A percentile compares a stretch with the other conserved stretches of the same genome.
Conservation (phyloP, 2,113 vertebrate species). For the Cephalopterus ornatus region DNA sequence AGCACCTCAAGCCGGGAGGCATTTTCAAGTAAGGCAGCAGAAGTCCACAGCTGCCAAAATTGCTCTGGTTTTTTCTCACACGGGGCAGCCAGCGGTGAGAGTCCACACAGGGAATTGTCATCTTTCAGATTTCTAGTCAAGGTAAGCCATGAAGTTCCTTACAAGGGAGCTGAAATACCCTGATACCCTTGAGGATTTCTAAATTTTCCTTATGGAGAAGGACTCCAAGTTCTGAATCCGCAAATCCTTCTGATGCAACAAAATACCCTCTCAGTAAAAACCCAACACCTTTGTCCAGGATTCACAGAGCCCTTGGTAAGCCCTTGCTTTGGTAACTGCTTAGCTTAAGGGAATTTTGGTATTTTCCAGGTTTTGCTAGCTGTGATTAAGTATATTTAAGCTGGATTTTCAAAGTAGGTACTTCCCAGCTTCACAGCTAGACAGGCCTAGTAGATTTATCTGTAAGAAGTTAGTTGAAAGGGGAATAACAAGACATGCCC, state of each 20-base stretch:
- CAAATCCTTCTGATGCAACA: not conserved
- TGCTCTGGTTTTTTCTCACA: not conserved
- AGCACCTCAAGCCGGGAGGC: not conserved
- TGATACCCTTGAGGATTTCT: not conserved
- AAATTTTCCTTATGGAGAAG: not conserved
- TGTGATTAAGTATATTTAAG: not conserved
- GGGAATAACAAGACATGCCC: not conserved
- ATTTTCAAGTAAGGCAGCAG: not conserved
- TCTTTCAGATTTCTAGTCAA: not conserved
- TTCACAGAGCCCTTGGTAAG: not conserved
- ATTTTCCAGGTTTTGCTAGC: not conserved
- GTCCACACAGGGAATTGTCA: not conserved
- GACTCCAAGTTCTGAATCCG: not conserved
- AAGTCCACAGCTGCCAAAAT: not conserved
- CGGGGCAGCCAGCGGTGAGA: not conserved
- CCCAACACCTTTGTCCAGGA: not conserved
- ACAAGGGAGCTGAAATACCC: not conserved
- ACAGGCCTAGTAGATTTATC: not conserved
- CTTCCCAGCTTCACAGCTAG: not conserved
- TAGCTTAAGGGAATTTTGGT: not conserved
- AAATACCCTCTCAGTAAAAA: not conserved
- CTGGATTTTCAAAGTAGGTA: not conserved
- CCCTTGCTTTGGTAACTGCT: not conserved
- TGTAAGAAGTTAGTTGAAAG: not conserved
- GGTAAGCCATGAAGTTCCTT: not conserved